Percentiles rank a stretch among this genome's conserved stretches.
Conservation (phyloP, 2,888 invertebrate species). For the Apotomis capreana region DNA sequence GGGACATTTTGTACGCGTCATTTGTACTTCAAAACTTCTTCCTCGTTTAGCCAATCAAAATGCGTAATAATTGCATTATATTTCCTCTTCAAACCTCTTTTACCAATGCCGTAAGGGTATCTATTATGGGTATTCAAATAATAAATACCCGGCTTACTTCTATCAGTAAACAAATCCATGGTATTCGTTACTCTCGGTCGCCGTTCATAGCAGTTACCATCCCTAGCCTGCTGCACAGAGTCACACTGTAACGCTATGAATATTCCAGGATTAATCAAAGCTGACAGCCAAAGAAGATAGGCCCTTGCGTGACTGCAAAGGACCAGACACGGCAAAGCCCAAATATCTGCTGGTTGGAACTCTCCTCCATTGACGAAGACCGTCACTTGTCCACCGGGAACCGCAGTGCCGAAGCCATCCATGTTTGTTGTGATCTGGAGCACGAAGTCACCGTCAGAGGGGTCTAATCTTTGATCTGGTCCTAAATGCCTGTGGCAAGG, state of each 20-base stretch:
- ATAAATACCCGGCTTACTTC: conserved; percentile 55
- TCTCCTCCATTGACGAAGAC: conserved; percentile 70
- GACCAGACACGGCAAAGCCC: conserved; percentile 48
- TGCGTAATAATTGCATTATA: conserved; percentile 35
- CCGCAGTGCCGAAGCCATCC: conserved; percentile 68
- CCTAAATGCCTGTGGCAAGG: conserved; percentile 68
- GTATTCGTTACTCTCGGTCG: conserved; percentile 55
- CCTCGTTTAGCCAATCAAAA: conserved; percentile 1
- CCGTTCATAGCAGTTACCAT: conserved; percentile 56
- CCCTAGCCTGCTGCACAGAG: conserved; percentile 55
- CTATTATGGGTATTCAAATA: conserved; percentile 56
- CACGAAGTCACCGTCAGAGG: conserved; percentile 67
- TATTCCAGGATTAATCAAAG: conserved; percentile 47
- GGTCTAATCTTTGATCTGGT: conserved; percentile 63
- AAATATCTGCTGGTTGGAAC: conserved; percentile 51
- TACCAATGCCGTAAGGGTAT: conserved; percentile 64
- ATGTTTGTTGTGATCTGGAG: conserved; percentile 66
- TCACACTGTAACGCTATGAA: conserved; percentile 55
- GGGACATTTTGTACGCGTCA: background rate
- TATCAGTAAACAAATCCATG: conserved; percentile 54
- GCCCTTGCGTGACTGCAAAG: conserved; percentile 52
- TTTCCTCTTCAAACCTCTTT: conserved; percentile 62
- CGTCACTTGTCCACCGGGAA: conserved; percentile 67
- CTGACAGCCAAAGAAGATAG: conserved; percentile 50
- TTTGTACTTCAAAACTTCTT: conserved; percentile 2